Percentiles rank a stretch among this genome's conserved stretches.
phyloP scores from a whole-genome alignment of 2,113 vertebrate genomes.

The Mastomys natalensis region DNA sequence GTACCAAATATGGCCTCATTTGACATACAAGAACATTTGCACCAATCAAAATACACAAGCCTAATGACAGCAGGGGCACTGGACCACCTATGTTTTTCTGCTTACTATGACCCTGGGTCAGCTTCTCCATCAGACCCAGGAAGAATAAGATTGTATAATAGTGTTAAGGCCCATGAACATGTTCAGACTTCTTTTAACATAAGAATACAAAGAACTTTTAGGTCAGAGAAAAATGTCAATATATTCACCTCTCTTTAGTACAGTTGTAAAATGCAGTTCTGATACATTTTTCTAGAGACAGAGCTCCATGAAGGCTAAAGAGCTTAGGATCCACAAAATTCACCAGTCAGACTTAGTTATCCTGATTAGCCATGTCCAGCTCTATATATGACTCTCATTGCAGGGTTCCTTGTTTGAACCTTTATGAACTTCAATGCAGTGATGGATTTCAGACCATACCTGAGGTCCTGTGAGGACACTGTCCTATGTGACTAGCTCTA shows the following conservation, averaged over 20 bases:
- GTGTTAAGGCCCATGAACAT: background rate
- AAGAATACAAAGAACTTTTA: background rate
- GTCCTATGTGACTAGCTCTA: background rate
- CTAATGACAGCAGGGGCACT: fast-evolving
- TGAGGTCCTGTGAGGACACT: background rate
- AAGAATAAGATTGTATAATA: background rate
- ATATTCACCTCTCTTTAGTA: background rate
- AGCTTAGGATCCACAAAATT: background rate
- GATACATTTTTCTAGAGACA: background rate
- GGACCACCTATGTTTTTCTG: background rate
- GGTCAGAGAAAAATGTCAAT: background rate
- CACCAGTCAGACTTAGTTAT: background rate
- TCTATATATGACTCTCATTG: background rate
- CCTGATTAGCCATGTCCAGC: background rate
- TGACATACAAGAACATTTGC: background rate
- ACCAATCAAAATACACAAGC: background rate
- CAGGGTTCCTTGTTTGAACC: background rate
- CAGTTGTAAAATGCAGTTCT: background rate
- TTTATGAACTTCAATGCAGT: background rate
- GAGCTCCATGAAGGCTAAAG: background rate
- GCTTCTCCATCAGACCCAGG: background rate
- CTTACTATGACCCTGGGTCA: background rate
- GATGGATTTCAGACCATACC: background rate
- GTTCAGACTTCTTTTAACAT: conserved; percentile 9
- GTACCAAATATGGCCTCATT: background rate